These are phyloP conservation scores for Sturnus vulgaris DNA, from an alignment of 2,113 vertebrate species.

Conservation along the genomic window DNA sequence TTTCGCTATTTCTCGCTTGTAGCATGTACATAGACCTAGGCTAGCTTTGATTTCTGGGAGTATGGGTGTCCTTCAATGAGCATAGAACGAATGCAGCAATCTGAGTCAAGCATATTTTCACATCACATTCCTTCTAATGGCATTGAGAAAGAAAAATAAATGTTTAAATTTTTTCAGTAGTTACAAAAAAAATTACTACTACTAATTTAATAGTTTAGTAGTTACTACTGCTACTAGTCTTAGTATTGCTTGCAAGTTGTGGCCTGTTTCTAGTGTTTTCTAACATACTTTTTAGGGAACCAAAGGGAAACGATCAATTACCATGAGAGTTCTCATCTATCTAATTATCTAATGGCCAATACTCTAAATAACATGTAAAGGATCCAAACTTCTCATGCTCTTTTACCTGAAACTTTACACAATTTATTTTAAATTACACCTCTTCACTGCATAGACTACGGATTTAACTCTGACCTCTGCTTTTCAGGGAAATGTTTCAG, in stretches of 20 bases:
- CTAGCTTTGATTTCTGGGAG: background rate
- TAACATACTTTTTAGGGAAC: background rate
- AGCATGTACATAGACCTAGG: background rate
- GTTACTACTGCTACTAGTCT: background rate
- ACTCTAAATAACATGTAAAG: background rate
- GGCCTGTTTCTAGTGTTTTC: background rate
- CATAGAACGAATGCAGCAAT: background rate
- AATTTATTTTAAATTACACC: background rate
- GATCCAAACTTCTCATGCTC: background rate
- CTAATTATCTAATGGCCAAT: background rate
- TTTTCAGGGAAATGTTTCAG: background rate
- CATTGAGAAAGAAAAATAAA: background rate
- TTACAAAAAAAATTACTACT: background rate
- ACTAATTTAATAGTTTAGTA: background rate
- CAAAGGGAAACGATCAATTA: background rate
- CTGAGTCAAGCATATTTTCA: background rate
- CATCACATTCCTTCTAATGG: background rate
- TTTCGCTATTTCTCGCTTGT: background rate
- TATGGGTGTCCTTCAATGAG: background rate
- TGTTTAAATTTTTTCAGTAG: background rate
- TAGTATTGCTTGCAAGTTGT: background rate
- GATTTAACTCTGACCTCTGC: background rate
- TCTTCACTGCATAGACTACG: background rate
- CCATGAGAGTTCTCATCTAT: background rate
- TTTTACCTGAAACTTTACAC: background rate